Conservation (phyloP, 2,797 vertebrate species). For the Mycteria americana region DNA sequence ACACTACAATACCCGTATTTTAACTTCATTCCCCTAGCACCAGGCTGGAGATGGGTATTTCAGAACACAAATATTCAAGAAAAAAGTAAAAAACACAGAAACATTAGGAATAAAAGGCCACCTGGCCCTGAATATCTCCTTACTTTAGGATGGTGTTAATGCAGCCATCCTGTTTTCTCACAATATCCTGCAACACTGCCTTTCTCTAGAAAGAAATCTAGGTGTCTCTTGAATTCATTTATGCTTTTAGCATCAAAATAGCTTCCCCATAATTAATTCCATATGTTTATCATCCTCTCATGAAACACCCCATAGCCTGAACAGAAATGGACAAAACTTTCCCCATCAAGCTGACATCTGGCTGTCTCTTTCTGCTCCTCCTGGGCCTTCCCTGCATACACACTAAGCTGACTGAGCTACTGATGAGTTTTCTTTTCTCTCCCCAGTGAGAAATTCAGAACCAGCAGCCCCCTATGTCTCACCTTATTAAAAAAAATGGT, state of each 20-base stretch:
- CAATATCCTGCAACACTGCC: not conserved
- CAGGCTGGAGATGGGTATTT: not conserved
- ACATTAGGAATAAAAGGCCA: not conserved
- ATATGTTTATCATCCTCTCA: constrained; percentile 38
- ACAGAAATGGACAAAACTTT: constrained; percentile 28
- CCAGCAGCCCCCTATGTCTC: not conserved
- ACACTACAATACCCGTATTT: not conserved
- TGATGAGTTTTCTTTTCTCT: not conserved
- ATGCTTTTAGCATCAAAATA: constrained; percentile 15
- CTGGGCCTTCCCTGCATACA: not conserved
- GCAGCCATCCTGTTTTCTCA: constrained; percentile 1
- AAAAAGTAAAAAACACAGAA: not conserved
- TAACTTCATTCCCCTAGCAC: not conserved
- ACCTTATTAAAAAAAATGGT: constrained; percentile 10
- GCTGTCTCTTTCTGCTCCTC: constrained; percentile 24
- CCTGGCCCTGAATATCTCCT: not conserved
- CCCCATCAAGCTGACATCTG: constrained; percentile 46
- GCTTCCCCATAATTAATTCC: constrained; percentile 34
- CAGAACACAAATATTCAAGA: not conserved
- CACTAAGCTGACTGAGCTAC: constrained; percentile 28
- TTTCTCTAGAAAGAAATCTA: constrained; percentile 28
- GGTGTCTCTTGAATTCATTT: constrained; percentile 25
- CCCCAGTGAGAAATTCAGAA: constrained; percentile 36
- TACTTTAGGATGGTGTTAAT: not conserved
- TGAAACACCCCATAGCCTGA: not conserved